Evolutionary conservation across 2,888 invertebrate species (phyloP), one percentile per base, ranked within the genome.

Genomic region (Orthosia gracilis): DNA sequence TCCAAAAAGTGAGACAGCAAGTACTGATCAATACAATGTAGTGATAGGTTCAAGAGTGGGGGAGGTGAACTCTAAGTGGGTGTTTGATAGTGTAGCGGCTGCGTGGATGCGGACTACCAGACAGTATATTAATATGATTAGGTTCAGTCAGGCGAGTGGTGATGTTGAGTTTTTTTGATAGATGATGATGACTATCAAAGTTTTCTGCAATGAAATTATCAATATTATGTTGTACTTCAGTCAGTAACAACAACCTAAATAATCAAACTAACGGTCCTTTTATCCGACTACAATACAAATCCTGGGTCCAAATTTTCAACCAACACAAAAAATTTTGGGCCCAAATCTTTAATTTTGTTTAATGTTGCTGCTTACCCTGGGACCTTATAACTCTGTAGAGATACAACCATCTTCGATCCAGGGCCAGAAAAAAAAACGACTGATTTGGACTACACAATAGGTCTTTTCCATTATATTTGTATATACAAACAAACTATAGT

Each of bases 21-120:
- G 17, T 52, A 77, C 61, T 72, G 80, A 45, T 17, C 68, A 57
- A 4, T 89, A 77, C 71, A 94, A 94, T 77, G 78, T 95, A 2
- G 89, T 88, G 1, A 80, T 96, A 2, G 96, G 95, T 0, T 77
- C 76, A 0, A 82, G 73, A 0, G 84, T 80, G 0, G 93, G 92
- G 0, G 89, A 94, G 77, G 89, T 95, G 3, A 85, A 85, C 54
- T 93, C 94, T 0, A 94, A 93, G 58, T 96, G 96, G 96, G 94
- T 96, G 45, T 96, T 95, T 73, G 96, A 96, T 59, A 95, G 96
- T 67, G 92, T 95, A 0, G 93, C 93, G 0, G 90, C 93, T 0
- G 92, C 90, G 0, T 88, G 95, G 2, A 92, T 94, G 92, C 89
- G 94, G 18, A 94, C 92, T 0, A 91, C 92, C 0, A 86, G 94